These are phyloP conservation scores for Aleiodes sp. DNA, from an alignment of 1,140 invertebrate species.

Conservation along the genomic window DNA sequence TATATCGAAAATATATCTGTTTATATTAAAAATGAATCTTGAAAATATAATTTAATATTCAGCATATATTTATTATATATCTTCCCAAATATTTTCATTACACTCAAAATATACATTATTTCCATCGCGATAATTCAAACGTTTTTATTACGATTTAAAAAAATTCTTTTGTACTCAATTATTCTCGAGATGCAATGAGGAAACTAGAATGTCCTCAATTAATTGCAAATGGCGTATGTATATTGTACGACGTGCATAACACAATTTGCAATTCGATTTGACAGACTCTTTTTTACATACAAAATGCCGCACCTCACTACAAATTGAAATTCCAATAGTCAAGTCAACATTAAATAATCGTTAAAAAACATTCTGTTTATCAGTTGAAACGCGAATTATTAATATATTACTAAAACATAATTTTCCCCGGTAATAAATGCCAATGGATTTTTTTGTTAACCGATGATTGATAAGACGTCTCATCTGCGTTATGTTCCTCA, in stretches of 20 bases:
- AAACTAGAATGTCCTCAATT: not conserved
- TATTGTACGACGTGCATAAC: not conserved
- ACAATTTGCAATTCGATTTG: constrained; percentile 30
- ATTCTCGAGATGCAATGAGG: not conserved
- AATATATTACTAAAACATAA: not conserved
- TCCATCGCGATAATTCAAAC: too few relatives aligned
- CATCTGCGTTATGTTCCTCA: not conserved
- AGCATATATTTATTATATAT: too few relatives aligned
- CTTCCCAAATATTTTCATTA: too few relatives aligned
- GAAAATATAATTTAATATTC: too few relatives aligned
- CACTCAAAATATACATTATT: too few relatives aligned
- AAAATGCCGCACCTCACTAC: not conserved
- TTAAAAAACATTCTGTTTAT: too few relatives aligned
- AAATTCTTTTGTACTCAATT: too few relatives aligned
- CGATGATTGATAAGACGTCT: constrained; percentile 13
- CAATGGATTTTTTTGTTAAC: not conserved
- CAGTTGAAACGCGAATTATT: not conserved
- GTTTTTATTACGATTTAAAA: too few relatives aligned
- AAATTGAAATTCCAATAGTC: constrained; percentile 14
- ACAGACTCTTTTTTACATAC: constrained; percentile 20
- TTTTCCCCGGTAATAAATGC: not conserved
- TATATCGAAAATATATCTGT: too few relatives aligned
- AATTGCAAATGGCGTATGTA: not conserved
- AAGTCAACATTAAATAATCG: not conserved
- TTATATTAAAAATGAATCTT: too few relatives aligned